phyloP scores from a whole-genome alignment of 2,797 vertebrate genomes.

The Esox lucius region DNA sequence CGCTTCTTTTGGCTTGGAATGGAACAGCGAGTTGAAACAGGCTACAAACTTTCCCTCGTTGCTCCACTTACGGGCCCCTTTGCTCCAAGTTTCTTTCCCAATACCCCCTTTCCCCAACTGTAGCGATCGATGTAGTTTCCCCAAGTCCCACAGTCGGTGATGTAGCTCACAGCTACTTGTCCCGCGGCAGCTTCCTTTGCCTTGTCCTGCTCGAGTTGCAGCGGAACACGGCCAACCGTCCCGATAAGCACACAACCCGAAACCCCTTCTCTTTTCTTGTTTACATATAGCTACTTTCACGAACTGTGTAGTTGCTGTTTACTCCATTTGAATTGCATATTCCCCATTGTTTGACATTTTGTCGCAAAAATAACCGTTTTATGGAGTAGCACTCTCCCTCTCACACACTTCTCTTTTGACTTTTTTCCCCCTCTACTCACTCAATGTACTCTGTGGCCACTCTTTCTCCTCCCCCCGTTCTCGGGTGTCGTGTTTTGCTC shows the following conservation, averaged over 20 bases:
- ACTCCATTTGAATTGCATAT: constrained; percentile 67
- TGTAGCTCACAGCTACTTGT: constrained; percentile 7
- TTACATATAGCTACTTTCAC: constrained; percentile 43
- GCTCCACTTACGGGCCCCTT: background rate
- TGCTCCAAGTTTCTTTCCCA: background rate
- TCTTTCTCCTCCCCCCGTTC: constrained; percentile 53
- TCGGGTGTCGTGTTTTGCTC: constrained; percentile 80
- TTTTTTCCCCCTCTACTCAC: constrained; percentile 57
- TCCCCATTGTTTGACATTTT: constrained; percentile 63
- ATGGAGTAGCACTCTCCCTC: constrained; percentile 42
- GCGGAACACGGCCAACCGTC: constrained; percentile 52
- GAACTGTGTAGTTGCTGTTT: constrained; percentile 56
- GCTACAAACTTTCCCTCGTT: constrained; percentile 51
- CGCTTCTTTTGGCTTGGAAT: constrained; percentile 43
- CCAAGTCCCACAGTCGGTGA: background rate
- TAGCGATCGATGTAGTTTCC: background rate
- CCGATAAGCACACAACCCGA: constrained; percentile 40
- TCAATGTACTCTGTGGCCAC: constrained; percentile 46
- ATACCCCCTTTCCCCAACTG: constrained; percentile 3
- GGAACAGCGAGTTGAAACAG: constrained; percentile 41
- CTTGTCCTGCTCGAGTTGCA: constrained; percentile 43
- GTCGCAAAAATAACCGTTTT: constrained; percentile 44
- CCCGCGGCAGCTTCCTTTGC: constrained; percentile 31
- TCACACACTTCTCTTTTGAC: constrained; percentile 43
- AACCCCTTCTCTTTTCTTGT: constrained; percentile 22